These are phyloP conservation scores for Lasioglossum figueresi DNA, from an alignment of 2,888 invertebrate species.

Conservation along the genomic window DNA sequence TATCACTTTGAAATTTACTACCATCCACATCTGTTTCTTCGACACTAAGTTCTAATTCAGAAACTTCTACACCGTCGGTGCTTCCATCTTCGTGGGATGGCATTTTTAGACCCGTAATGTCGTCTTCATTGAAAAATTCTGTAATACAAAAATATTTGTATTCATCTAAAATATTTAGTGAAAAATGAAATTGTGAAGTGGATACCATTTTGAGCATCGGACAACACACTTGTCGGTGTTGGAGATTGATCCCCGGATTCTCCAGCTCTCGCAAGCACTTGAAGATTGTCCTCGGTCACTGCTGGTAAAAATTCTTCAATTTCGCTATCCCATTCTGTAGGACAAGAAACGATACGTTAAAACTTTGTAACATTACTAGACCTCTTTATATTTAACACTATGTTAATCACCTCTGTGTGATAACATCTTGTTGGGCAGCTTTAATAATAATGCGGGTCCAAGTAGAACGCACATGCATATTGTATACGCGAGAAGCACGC, in stretches of 20 bases:
- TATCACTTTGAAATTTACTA: conserved; percentile 79
- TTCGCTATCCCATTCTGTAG: conserved; percentile 82
- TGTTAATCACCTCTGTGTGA: conserved; percentile 75
- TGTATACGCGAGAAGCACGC: conserved; percentile 76
- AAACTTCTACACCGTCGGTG: conserved; percentile 80
- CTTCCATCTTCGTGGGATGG: conserved; percentile 83
- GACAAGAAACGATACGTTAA: neutral
- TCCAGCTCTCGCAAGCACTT: conserved; percentile 81
- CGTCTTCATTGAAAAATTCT: conserved; percentile 81
- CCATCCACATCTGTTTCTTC: conserved; percentile 78
- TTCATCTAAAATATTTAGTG: neutral
- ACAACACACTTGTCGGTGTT: conserved; percentile 75
- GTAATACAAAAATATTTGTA: conserved; percentile 20
- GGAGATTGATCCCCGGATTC: conserved; percentile 81
- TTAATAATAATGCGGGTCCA: conserved; percentile 76
- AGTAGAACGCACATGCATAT: conserved; percentile 79
- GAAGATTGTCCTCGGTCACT: conserved; percentile 81
- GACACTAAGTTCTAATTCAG: conserved; percentile 80
- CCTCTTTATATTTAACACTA: neutral
- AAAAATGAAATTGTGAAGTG: neutral
- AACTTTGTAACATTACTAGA: neutral
- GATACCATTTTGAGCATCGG: conserved; percentile 77
- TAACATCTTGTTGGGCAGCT: conserved; percentile 73
- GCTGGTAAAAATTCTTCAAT: conserved; percentile 83
- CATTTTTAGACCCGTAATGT: conserved; percentile 79